Evolutionary conservation across 2,797 vertebrate genomes (phyloP), one percentile per base, ranked within the genome.

Genomic region (Acestrorhynchus altus): DNA sequence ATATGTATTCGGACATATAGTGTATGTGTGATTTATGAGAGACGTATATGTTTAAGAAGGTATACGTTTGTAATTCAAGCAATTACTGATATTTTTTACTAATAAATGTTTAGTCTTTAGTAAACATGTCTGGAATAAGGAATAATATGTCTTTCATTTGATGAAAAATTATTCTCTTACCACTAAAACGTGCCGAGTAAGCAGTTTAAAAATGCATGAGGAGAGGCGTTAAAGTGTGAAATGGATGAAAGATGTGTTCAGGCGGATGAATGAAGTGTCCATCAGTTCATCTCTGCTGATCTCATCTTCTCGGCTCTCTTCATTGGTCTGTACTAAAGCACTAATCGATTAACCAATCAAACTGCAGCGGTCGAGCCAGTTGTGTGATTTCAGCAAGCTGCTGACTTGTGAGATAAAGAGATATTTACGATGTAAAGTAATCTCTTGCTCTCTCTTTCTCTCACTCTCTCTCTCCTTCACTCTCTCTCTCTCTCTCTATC

Each of bases 311-410:
- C 72, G 61, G 66, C 65, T 75, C 54, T 51, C 74, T 56, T 40
- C 13, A 13, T 18, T 8, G 46, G 28, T 8, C 64, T 46, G 42
- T 22, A 44, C 40, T 12, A 20, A 59, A 59, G 35, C 56, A 69
- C 54, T 61, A 77, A 69, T 77, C 74, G 59, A 42, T 77, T 76
- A 65, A 46, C 63, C 63, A 35, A 76, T 77, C 56, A 77, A 20
- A 11, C 20, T 26, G 42, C 44, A 57, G 52, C 42, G 4, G 16
- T 16, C 8, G 18, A 11, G 63, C 64, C 65, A 59, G 44, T n/a
- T 49, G 24, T 24, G 42, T 20, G 28, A 65, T 65, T 42, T 65
- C 63, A 56, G 35, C 28, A 42, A n/a, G 61, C 26, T 69, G 65
- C 74, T 77, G 74, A 77, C 26, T 77, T 44, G 9, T 2, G 56